Evolutionary conservation across 2,113 vertebrate genomes (phyloP).

Genomic region (Chionomys nivalis): DNA sequence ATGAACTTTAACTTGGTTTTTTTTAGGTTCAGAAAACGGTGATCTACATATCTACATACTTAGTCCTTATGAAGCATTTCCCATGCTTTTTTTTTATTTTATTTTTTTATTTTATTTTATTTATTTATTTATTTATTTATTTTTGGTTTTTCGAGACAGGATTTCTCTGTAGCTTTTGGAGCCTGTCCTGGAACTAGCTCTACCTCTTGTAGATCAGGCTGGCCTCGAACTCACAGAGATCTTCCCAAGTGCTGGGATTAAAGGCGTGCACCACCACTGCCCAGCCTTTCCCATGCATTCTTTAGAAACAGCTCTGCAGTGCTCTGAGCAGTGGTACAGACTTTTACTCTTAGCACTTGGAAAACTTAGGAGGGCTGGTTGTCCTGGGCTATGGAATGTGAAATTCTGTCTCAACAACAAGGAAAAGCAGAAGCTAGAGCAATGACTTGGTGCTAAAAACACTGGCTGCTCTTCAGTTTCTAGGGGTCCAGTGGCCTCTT

Average conservation of each 20-base stretch:
- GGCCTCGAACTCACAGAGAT: too few relatives aligned
- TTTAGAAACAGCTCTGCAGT: background rate
- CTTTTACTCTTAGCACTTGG: background rate
- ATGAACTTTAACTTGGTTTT: background rate
- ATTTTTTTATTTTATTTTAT: background rate
- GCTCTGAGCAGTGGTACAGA: background rate
- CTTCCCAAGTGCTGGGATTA: too few relatives aligned
- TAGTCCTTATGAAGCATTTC: background rate
- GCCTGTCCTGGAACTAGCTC: too few relatives aligned
- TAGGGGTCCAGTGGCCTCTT: background rate
- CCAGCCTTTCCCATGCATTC: background rate
- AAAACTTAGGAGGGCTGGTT: background rate
- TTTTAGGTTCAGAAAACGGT: background rate
- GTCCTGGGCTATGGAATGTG: background rate
- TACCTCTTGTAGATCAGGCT: too few relatives aligned
- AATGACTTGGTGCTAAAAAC: background rate
- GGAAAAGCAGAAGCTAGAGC: background rate
- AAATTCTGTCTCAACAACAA: background rate
- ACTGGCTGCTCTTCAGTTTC: background rate
- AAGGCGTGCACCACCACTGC: too few relatives aligned
- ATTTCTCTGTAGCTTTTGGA: too few relatives aligned
- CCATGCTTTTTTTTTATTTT: background rate
- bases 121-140: too few relatives aligned
- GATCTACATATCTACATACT: background rate
- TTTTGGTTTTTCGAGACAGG: too few relatives aligned